Evolutionary conservation across 1,140 invertebrate genomes (phyloP).

Genomic region (Platyscapa corneri): DNA sequence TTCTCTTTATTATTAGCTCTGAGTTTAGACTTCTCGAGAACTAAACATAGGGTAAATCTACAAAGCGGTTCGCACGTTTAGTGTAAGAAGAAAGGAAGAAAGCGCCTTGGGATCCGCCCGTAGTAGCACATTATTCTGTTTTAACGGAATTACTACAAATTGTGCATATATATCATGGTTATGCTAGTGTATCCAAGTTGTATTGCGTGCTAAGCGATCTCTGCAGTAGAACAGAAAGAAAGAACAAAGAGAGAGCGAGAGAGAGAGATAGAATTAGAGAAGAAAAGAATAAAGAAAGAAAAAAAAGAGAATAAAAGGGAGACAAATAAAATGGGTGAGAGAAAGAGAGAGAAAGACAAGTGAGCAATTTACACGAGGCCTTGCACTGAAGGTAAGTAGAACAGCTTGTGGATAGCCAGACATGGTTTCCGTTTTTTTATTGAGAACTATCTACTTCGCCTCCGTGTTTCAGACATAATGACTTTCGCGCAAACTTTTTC

Average conservation of each 20-base stretch:
- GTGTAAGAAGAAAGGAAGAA: conserved; percentile 28
- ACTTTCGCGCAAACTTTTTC: conserved; percentile 3
- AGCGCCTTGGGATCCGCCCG: conserved; percentile 45
- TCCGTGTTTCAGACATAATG: background rate
- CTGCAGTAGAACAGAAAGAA: background rate
- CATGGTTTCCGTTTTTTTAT: conserved; percentile 11
- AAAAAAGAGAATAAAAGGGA: no score
- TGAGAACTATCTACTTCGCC: background rate
- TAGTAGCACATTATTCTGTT: conserved; percentile 56
- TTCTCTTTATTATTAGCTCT: background rate
- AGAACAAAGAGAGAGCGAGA: background rate
- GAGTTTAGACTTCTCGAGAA: background rate
- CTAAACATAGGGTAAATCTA: conserved; percentile 19
- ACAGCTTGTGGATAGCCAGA: background rate
- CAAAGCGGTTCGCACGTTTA: conserved; percentile 23
- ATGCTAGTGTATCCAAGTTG: conserved; percentile 60
- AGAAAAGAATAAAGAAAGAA: background rate
- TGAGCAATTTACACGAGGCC: conserved; percentile 25
- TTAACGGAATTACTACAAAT: conserved; percentile 66
- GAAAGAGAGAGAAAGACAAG: background rate
- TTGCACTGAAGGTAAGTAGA: background rate
- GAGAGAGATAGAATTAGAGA: background rate
- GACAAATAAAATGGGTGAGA: no score
- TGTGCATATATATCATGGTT: conserved; percentile 64
- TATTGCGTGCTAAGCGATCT: conserved; percentile 58